A percentile compares a stretch with the other conserved stretches of the same genome.
Evolutionary conservation across 2,797 vertebrate genomes (phyloP).

Genomic region (Coendou prehensilis): DNA sequence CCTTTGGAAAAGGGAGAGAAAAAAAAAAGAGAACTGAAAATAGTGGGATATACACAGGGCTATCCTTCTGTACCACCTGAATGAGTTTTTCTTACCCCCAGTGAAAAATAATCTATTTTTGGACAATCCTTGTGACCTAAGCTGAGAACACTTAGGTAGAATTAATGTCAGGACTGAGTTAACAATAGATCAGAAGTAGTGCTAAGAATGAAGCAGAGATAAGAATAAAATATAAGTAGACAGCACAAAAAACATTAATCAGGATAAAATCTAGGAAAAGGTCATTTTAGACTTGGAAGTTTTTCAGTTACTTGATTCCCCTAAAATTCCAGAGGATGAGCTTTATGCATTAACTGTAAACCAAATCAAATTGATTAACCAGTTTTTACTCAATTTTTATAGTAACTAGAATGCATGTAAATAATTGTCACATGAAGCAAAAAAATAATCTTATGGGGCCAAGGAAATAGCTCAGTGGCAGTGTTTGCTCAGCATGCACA

Average conservation of each 20-base stretch:
- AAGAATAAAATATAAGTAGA: slow-evolving; percentile 58
- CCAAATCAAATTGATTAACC: slow-evolving; percentile 35
- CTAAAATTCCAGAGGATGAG: not conserved
- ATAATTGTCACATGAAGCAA: not conserved
- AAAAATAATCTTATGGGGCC: not conserved
- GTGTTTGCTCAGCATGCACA: not conserved
- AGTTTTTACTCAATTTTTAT: slow-evolving; percentile 41
- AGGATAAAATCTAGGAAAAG: slow-evolving; percentile 6
- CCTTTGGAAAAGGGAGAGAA: slow-evolving; percentile 85
- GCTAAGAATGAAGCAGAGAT: not conserved
- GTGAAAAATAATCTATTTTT: slow-evolving; percentile 10
- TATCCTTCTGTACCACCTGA: not conserved
- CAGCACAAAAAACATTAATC: not conserved
- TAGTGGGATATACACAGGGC: not conserved
- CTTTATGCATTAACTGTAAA: not conserved
- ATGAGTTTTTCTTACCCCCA: not conserved
- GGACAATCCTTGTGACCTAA: not conserved
- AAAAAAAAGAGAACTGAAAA: not conserved
- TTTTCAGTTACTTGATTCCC: slow-evolving; percentile 40
- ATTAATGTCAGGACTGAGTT: slow-evolving; percentile 45
- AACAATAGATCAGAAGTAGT: slow-evolving; percentile 9
- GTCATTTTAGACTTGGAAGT: not conserved
- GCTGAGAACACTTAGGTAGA: not conserved
- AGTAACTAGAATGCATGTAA: slow-evolving; percentile 29
- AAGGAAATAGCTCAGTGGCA: not conserved